Evolutionary conservation across 2,888 invertebrate genomes (phyloP).

Genomic region (Drosophila rubida): DNA sequence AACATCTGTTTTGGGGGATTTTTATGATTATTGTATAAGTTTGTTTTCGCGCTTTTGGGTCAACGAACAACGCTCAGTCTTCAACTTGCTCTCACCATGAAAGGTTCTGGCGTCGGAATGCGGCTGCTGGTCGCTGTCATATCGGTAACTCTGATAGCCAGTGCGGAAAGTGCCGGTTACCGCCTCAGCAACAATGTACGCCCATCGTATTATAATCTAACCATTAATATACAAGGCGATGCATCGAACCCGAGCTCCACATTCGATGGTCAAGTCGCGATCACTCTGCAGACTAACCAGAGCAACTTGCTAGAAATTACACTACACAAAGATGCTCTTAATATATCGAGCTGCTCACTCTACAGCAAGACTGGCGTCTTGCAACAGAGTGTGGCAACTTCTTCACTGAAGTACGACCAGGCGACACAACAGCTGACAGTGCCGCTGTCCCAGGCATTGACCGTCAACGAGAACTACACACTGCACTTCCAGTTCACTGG

Average conservation of each 20-base stretch:
- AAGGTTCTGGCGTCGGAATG: conserved; percentile 15
- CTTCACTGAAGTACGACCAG: conserved; percentile 54
- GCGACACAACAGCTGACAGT: conserved; percentile 85
- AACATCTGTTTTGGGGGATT: conserved; percentile 37
- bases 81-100: conserved; percentile 49
- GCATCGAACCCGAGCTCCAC: conserved; percentile 53
- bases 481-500: conserved; percentile 85
- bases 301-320: conserved; percentile 85
- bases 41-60: conserved; percentile 7
- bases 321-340: conserved; percentile 84
- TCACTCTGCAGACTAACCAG: conserved; percentile 85
- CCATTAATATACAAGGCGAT: conserved; percentile 82
- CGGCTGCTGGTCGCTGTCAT: conserved; percentile 32
- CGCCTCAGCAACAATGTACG: conserved; percentile 83
- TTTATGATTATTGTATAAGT: conserved; percentile 5
- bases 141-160: conserved; percentile 31
- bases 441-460: conserved; percentile 81
- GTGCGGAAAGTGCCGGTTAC: conserved; percentile 48
- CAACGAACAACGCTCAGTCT: conserved; percentile 38
- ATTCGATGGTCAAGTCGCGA: conserved; percentile 82
- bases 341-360: conserved; percentile 52
- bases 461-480: conserved; percentile 83
- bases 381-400: conserved; percentile 26
- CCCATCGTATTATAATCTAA: conserved; percentile 86
- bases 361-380: conserved; percentile 27